phyloP scores from a whole-genome alignment of 1,140 invertebrate genomes.

The Diorhabda carinulata region DNA sequence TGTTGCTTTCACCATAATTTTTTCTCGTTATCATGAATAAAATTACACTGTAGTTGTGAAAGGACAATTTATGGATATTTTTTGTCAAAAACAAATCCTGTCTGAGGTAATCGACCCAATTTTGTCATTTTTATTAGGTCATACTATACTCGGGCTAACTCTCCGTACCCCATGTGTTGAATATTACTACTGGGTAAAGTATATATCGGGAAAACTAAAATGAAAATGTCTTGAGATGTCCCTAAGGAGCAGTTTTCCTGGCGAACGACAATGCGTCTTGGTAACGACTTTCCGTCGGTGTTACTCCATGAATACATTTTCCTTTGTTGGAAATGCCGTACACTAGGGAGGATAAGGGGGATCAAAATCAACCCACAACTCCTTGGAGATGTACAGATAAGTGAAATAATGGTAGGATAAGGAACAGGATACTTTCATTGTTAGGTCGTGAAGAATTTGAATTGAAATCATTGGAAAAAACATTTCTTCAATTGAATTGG shows the following conservation, averaged over 20 bases:
- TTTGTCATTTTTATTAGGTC: neutral
- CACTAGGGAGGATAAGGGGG: neutral
- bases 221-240: slow-evolving; percentile 44
- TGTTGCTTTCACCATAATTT: too few species aligned
- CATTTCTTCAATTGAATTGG: too few species aligned
- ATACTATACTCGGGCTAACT: neutral
- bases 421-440: neutral
- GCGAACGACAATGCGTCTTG: slow-evolving; percentile 45
- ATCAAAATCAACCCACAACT: neutral
- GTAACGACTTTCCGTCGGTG: slow-evolving; percentile 43
- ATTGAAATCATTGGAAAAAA: too few species aligned
- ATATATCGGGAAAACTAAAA: slow-evolving; percentile 42
- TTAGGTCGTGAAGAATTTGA: too few species aligned
- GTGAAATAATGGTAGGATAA: neutral
- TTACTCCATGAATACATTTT: slow-evolving; percentile 45
- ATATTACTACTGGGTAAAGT: slow-evolving; percentile 30
- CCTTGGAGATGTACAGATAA: neutral
- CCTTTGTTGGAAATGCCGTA: slow-evolving; percentile 14
- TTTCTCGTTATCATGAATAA: too few species aligned
- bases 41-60: too few species aligned
- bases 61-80: too few species aligned
- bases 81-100: too few species aligned
- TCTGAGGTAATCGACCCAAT: neutral
- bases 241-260: slow-evolving; percentile 37
- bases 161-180: slow-evolving; percentile 18